phyloP scores from a whole-genome alignment of 2,888 invertebrate species.

The Sarcophaga subvicina region DNA sequence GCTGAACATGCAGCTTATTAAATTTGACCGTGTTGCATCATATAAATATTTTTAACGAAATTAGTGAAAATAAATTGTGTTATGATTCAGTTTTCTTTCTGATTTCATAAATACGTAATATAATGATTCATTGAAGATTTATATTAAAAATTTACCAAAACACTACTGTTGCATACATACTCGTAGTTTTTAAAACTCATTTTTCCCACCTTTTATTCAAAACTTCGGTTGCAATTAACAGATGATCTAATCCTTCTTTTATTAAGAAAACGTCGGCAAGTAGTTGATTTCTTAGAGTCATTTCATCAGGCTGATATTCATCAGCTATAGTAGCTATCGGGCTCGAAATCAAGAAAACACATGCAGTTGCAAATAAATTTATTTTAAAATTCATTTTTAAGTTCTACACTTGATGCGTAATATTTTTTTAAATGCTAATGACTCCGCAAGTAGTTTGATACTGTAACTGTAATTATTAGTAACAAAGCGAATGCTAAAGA shows the following conservation, averaged over 20 bases:
- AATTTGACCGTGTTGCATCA: no score
- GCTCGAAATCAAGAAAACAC: conserved; percentile 7
- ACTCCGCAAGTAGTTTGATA: neutral
- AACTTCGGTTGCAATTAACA: conserved; percentile 43
- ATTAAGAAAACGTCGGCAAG: conserved; percentile 40
- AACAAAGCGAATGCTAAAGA: neutral
- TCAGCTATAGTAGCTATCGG: neutral
- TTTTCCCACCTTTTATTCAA: conserved; percentile 44
- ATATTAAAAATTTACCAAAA: no score
- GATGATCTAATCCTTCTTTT: conserved; percentile 46
- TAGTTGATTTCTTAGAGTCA: conserved; percentile 50
- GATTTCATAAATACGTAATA: no score
- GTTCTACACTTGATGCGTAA: neutral
- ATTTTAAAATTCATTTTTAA: conserved; percentile 11
- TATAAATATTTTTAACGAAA: no score
- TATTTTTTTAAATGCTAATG: neutral
- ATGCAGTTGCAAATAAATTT: neutral
- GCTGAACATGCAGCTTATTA: no score
- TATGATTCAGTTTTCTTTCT: no score
- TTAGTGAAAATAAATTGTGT: no score
- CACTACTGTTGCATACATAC: no score
- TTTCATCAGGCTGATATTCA: neutral
- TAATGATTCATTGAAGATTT: no score
- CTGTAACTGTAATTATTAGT: conserved; percentile 7
- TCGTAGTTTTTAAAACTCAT: neutral